Conservation (phyloP, 2,113 vertebrate species). For the Anguilla japonica region DNA sequence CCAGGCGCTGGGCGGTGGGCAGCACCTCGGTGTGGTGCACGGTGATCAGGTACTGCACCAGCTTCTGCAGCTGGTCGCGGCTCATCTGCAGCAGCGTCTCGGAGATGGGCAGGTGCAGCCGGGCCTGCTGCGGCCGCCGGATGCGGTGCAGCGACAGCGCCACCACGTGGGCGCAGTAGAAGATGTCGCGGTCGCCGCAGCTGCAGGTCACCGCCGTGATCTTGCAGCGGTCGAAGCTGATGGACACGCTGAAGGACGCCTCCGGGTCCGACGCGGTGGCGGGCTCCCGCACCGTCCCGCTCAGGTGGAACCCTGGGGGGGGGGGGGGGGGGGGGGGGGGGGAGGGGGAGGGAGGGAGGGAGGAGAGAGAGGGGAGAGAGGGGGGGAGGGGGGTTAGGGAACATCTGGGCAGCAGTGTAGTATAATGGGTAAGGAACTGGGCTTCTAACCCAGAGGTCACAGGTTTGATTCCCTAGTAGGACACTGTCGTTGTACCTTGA, state of each 20-base stretch:
- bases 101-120: constrained; percentile 84
- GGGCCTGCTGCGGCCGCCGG: constrained; percentile 82
- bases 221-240: constrained; percentile 87
- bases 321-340: constrained; percentile 17
- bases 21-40: constrained; percentile 83
- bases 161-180: constrained; percentile 82
- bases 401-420: too few relatives aligned
- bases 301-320: constrained; percentile 76
- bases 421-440: too few relatives aligned
- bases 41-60: constrained; percentile 86
- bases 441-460: too few relatives aligned
- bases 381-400: neutral
- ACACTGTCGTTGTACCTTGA: too few relatives aligned
- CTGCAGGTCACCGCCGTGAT: constrained; percentile 87
- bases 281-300: constrained; percentile 79
- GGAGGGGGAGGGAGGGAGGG: too few relatives aligned
- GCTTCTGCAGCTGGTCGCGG: constrained; percentile 82
- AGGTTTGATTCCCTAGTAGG: too few relatives aligned
- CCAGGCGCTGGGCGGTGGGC: constrained; percentile 81
- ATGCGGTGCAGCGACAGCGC: constrained; percentile 81
- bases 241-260: constrained; percentile 82
- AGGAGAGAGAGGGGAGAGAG: too few relatives aligned
- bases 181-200: constrained; percentile 87
- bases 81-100: constrained; percentile 86
- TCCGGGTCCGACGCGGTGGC: constrained; percentile 78